Evolutionary conservation across 2,113 vertebrate genomes (phyloP), one percentile per base, ranked within the genome.

Genomic region (Pandion haliaetus): DNA sequence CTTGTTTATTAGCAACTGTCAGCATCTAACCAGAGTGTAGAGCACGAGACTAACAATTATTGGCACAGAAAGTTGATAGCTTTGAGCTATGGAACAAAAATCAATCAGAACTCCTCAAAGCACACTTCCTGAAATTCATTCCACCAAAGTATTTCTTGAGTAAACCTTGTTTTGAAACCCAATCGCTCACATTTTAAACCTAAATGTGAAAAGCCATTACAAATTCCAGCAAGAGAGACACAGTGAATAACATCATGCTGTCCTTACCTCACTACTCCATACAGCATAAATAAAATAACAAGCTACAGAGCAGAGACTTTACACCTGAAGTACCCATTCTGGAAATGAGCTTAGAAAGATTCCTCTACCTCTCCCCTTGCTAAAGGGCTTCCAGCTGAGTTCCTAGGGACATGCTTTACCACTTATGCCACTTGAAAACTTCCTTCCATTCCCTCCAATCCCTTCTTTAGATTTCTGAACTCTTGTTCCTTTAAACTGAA

Each of bases 221-320:
- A 44, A 74, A 36, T 29, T 34, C 21, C 63, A 93, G 52, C 12
- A 45, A 17, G 21, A 78, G 25, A 50, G 3, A n/a, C 5, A 10
- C 10, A 17, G 38, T 3, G 12, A 78, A 3, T 4, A 72, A 21
- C 13, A 32, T 20, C 42, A 36, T 5, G 2, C 2, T 0, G 24
- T 17, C 38, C 45, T 17, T 2, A 42, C 26, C 61, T 57, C 63
- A 8, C 52, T 4, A 2, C 10, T 23, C 50, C 6, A 1, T 2
- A 34, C 8, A 52, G 55, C 28, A 29, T 3, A 31, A 36, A 36
- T 5, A 36, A 40, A 54, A 28, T 2, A 45, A 47, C 20, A 38
- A 71, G 14, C 42, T 61, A 42, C n/a, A 71, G 54, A 72, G 59
- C 38, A 63, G 61, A 88, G 76, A 50, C 26, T 62, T 81, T 18